These are phyloP conservation scores for Oryzias curvinotus DNA, from an alignment of 2,113 vertebrate species.

Conservation along the genomic window DNA sequence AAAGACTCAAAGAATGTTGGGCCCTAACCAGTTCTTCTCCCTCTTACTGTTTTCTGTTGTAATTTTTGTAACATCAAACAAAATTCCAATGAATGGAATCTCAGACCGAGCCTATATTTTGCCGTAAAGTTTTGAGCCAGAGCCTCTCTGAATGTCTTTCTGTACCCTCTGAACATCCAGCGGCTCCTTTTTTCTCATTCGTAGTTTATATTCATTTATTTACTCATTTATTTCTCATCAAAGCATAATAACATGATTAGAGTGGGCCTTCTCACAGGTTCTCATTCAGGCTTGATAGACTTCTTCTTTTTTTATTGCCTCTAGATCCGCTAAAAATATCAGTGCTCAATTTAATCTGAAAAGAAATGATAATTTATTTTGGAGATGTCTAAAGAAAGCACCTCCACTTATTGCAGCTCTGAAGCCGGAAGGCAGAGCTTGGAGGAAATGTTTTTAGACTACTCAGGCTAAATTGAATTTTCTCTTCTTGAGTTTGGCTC, in stretches of 20 bases:
- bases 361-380: conserved; percentile 43
- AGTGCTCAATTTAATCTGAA: conserved; percentile 42
- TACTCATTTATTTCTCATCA: conserved; percentile 46
- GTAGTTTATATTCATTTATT: conserved; percentile 38
- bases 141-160: too few relatives aligned
- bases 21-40: too few relatives aligned
- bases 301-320: conserved; percentile 40
- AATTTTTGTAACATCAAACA: too few relatives aligned
- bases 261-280: conserved; percentile 20
- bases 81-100: too few relatives aligned
- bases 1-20: too few relatives aligned
- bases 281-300: conserved; percentile 37
- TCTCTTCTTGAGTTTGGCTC: conserved; percentile 11
- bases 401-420: conserved; percentile 11
- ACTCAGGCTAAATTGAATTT: conserved; percentile 27
- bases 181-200: conserved; percentile 14
- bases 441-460: conserved; percentile 31
- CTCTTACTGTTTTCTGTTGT: too few relatives aligned
- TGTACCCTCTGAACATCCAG: neutral
- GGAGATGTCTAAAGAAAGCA: conserved; percentile 11
- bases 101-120: too few relatives aligned
- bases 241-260: conserved; percentile 42
- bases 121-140: too few relatives aligned
- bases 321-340: conserved; percentile 33
- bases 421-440: conserved; percentile 33